Evolutionary conservation across 2,888 invertebrate genomes (phyloP).

Genomic region (Synanthedon myopaeformis): DNA sequence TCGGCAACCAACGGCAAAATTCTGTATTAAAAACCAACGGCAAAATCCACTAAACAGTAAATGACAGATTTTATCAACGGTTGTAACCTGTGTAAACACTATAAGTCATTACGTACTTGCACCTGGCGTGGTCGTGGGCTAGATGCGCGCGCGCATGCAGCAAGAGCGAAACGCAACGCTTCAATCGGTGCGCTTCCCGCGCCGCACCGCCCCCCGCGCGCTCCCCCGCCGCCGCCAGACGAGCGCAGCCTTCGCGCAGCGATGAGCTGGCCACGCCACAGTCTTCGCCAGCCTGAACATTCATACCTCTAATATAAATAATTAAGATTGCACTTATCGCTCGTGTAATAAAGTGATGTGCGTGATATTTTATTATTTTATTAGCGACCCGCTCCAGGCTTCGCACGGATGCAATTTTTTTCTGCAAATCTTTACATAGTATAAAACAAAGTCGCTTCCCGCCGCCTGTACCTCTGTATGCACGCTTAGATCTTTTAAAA

Average conservation of each 20-base stretch:
- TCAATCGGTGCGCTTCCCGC: constrained; percentile 50
- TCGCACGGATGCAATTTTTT: too few species aligned
- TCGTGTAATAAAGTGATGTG: too few species aligned
- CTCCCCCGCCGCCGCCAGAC: constrained; percentile 46
- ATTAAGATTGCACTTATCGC: too few species aligned
- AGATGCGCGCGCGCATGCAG: constrained; percentile 53
- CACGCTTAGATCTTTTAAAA: too few species aligned
- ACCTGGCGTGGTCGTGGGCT: constrained; percentile 52
- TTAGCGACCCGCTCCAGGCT: too few species aligned
- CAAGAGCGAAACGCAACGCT: constrained; percentile 48
- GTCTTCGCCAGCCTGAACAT: constrained; percentile 36
- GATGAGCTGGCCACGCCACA: constrained; percentile 30
- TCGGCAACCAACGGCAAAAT: too few species aligned
- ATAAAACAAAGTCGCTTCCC: too few species aligned
- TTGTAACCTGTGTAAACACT: not conserved
- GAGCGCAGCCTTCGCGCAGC: constrained; percentile 40
- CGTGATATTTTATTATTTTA: too few species aligned
- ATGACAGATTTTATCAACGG: not conserved
- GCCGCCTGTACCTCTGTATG: too few species aligned
- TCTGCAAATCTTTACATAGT: too few species aligned
- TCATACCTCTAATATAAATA: not conserved
- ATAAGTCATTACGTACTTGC: constrained; percentile 32
- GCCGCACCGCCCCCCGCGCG: constrained; percentile 51
- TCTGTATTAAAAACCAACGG: too few species aligned
- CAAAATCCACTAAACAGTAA: too few species aligned